Conservation (phyloP, 2,797 vertebrate species). For the Chiloscyllium punctatum region DNA sequence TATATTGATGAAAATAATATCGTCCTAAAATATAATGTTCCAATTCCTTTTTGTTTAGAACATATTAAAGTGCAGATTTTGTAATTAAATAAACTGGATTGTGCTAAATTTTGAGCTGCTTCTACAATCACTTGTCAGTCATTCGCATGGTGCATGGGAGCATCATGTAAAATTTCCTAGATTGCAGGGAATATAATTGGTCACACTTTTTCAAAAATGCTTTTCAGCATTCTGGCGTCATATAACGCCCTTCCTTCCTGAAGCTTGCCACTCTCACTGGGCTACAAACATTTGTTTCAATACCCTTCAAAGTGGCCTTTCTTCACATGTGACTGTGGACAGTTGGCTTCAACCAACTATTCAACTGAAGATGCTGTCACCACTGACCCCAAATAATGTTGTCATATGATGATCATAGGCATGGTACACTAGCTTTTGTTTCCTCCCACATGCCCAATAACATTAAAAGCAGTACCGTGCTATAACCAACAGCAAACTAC, state of each 20-base stretch:
- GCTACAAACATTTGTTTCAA: neutral
- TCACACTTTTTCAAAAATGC: neutral
- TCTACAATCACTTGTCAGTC: neutral
- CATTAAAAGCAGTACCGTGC: neutral
- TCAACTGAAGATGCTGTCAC: neutral
- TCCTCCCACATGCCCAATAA: neutral
- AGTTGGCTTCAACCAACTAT: neutral
- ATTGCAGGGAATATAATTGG: neutral
- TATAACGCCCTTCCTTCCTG: no score
- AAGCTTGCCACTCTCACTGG: neutral
- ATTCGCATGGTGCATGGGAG: neutral
- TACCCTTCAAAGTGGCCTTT: neutral
- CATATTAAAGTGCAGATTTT: neutral
- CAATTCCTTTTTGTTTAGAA: constrained; percentile 16
- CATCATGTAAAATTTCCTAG: neutral
- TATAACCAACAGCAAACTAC: neutral
- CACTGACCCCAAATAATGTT: neutral
- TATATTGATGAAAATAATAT: constrained; percentile 23
- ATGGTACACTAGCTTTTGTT: neutral
- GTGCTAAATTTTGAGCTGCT: neutral
- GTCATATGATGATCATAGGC: neutral
- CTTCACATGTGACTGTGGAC: neutral
- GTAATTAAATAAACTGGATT: constrained; percentile 14
- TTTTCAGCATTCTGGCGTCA: neutral
- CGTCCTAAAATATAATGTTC: neutral